Base-by-base conservation (phyloP, 2,113 vertebrate species). In the Calypte anna region DNA sequence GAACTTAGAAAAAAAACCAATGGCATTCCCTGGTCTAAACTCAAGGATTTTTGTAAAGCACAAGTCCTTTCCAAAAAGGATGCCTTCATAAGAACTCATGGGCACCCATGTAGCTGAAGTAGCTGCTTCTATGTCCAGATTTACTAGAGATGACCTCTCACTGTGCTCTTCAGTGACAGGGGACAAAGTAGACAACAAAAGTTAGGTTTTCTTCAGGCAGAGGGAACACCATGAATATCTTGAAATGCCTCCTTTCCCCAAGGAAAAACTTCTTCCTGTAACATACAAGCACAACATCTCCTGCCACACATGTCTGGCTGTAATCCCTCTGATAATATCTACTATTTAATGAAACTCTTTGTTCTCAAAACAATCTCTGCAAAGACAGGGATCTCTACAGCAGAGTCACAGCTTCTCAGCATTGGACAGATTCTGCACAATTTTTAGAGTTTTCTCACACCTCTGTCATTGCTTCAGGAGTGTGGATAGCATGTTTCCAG, bases 311-410 rank as follows among this genome's bases (percentile, higher is more conserved):
- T 79, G 23, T 62, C 68, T 54, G 46, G 14, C 14, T 58, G 28
- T 50, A 75, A 69, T 46, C 12, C n/a, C 21, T 82, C 36, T 86
- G 61, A 83, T 59, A 94, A 59, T 79, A 89, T 53, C 44, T 82
- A 11, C 36, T 44, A 3, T 38, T 48, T 88, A 48, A 66, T 69
- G 43, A 85, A 88, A 73, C 7, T 9, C 30, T 87, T 85, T 87
- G n/a, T 79, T 80, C 53, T 78, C 61, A 78, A 63, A 55, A 23
- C 27, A 68, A 19, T 57, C 74, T 64, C 50, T 62, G n/a, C 30
- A 83, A 72, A 72, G 63, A 33, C 50, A 55, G 24, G n/a, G 21
- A 58, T 1, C 21, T 66, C 50, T 85, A 9, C 33, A 36, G 64
- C 51, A 50, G 48, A 64, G 50, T 38, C 3, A 3, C 36, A 78